Evolutionary conservation across 2,113 vertebrate genomes (phyloP), one percentile per base, ranked within the genome.

Genomic region (Festucalex cinctus): DNA sequence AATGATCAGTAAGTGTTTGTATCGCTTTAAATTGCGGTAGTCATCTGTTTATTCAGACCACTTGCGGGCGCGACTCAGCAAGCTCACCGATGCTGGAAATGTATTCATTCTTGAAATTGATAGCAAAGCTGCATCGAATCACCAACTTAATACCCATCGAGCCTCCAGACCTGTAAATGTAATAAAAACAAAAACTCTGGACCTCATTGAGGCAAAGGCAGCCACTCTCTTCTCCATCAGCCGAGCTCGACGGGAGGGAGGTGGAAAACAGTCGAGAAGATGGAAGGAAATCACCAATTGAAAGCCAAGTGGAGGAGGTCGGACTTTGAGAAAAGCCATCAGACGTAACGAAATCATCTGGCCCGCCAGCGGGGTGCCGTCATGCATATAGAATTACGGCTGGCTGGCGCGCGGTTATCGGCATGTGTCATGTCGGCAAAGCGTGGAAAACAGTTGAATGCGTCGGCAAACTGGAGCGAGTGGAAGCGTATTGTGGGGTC

Each of bases 361-460:
- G 70, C 60, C 66, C 60, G 54, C 72, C 77, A 78, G 77, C 75
- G 9, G 79, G 69, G 63, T 73, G 78, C 71, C 57, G 82, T 84
- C 76, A 66, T 76, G 66, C 69, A 72, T 70, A 44, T 78, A 65
- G 71, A 85, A 85, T 83, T n/a, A n/a, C n/a, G n/a, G 70, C 75
- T 77, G 81, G 83, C 77, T 74, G 81, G 70, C 77, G 49, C 7
- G 68, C 63, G 62, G 71, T 75, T 82, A 74, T 77, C 71, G 19
- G 73, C 53, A 66, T 72, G 65, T 70, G 82, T 73, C n/a, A 14
- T 56, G 75, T 66, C 69, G 67, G 70, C 73, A 57, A 73, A 69
- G 69, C 64, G 24, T 72, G 56, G 77, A 79, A 66, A 81, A 83
- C 56, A 75, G 81, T 79, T 70, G 61, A 12, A 54, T 13, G n/a